Percentiles rank a stretch among this genome's conserved stretches.
Conservation (phyloP, 2,888 invertebrate species). For the Cerastis leucographa region DNA sequence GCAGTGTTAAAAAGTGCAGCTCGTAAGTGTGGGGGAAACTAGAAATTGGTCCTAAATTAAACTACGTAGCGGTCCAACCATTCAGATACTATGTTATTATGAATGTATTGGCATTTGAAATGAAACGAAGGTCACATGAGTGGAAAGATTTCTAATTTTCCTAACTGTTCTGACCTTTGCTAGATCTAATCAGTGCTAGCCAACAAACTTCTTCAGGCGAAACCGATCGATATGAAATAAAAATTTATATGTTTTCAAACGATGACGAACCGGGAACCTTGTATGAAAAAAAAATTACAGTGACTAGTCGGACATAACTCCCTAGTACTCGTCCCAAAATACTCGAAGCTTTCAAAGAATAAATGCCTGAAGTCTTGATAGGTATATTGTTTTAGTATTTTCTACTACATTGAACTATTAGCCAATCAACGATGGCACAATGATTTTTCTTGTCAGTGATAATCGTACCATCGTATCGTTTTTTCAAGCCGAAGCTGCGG, state of each 20-base stretch:
- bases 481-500: too few species aligned
- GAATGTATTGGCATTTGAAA: neutral
- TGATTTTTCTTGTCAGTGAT: constrained; percentile 18
- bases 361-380: too few species aligned
- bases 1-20: neutral
- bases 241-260: too few species aligned
- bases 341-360: too few species aligned
- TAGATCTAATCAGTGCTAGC: neutral
- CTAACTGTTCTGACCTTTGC: neutral
- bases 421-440: constrained; percentile 7
- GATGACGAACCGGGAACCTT: too few species aligned
- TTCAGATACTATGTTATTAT: neutral
- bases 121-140: neutral
- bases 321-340: too few species aligned
- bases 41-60: neutral
- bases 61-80: neutral
- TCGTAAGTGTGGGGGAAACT: neutral
- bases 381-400: too few species aligned
- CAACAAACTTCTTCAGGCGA: neutral
- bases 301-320: too few species aligned
- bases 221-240: too few species aligned
- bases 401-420: neutral
- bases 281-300: too few species aligned
- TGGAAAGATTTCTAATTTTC: neutral
- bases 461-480: constrained; percentile 6